Evolutionary conservation across 2,888 invertebrate genomes (phyloP), one percentile per base, ranked within the genome.

Genomic region (Drepanosiphum platanoidis): DNA sequence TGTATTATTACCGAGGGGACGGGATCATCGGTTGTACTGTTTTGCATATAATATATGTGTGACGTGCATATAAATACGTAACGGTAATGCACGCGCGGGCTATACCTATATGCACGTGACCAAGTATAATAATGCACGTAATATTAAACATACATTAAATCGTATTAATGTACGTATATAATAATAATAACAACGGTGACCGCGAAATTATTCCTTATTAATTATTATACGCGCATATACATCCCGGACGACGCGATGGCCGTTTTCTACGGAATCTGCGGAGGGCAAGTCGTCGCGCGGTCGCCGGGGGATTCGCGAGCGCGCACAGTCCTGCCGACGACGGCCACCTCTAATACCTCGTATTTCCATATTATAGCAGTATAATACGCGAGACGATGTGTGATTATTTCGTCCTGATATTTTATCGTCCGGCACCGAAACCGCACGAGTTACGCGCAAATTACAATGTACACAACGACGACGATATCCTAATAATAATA

Each of bases 121-220:
- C 8, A 22, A 46, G 46, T 3, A 46, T 5, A 42, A 42, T 42
- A 42, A n/a, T n/a, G n/a, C n/a, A n/a, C n/a, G n/a, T n/a, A n/a
- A n/a, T n/a, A n/a, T n/a, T n/a, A n/a, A n/a, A n/a, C n/a, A n/a
- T n/a, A n/a, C n/a, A n/a, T n/a, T n/a, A n/a, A n/a, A n/a, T n/a
- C n/a, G n/a, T n/a, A n/a, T n/a, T n/a, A n/a, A 22, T 22, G 58
- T 22, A 39, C 52, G 22, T 18, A 22, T 22, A 18, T 3, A 22
- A 58, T 58, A 22, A 58, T 22, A 58, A 58, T 58, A 58, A 22
- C 15, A 13, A 18, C 18, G 61, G n/a, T 8, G 61, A 61, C 61
- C 61, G n/a, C 61, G n/a, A 61, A 61, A 61, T 61, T 61, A 61
- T 22, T 61, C 61, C 58, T 58, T 58, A 58, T 58, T 58, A 27